Conservation (phyloP, 30 jellyfish, hydroid and myxozoan species). For the Sanderia malayensis region DNA sequence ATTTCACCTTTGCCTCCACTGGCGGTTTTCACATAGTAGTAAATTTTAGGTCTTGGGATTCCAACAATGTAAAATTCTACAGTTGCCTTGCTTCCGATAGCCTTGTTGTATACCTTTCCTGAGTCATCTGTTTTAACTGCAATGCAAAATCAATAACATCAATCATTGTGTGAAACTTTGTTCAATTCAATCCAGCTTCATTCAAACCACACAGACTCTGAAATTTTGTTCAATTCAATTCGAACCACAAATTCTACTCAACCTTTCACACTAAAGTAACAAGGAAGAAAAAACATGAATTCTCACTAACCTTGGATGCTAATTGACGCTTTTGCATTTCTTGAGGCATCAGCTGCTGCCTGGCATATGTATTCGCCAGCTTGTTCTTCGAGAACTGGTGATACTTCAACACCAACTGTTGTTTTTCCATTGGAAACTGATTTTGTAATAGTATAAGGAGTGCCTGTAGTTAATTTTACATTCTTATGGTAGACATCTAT, state of each 20-base stretch:
- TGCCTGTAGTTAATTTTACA: not conserved
- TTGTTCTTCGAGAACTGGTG: not conserved
- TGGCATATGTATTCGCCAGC: not conserved
- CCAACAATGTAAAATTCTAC: slow-evolving; percentile 1
- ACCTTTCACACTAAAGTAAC: too few relatives aligned
- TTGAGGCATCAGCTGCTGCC: not conserved
- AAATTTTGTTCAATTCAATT: too few relatives aligned
- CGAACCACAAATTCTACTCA: too few relatives aligned
- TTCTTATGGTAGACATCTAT: not conserved
- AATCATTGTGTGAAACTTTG: too few relatives aligned
- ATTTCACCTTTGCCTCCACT: slow-evolving; percentile 5
- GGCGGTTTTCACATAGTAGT: not conserved
- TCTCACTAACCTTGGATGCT: not conserved
- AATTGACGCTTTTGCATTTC: not conserved
- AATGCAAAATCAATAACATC: too few relatives aligned
- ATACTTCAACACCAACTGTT: not conserved
- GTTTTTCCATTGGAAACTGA: too few relatives aligned
- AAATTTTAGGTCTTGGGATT: slow-evolving; percentile 31
- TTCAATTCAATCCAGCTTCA: too few relatives aligned
- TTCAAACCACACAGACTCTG: too few relatives aligned
- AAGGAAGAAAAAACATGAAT: too few relatives aligned
- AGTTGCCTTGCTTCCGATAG: slow-evolving; percentile 9
- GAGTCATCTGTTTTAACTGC: not conserved
- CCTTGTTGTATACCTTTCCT: slow-evolving; percentile 8
- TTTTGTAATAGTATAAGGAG: not conserved